A percentile compares a stretch with the other conserved stretches of the same genome.
phyloP scores from a whole-genome alignment of 2,113 vertebrate species.

The Sardina pilchardus region DNA sequence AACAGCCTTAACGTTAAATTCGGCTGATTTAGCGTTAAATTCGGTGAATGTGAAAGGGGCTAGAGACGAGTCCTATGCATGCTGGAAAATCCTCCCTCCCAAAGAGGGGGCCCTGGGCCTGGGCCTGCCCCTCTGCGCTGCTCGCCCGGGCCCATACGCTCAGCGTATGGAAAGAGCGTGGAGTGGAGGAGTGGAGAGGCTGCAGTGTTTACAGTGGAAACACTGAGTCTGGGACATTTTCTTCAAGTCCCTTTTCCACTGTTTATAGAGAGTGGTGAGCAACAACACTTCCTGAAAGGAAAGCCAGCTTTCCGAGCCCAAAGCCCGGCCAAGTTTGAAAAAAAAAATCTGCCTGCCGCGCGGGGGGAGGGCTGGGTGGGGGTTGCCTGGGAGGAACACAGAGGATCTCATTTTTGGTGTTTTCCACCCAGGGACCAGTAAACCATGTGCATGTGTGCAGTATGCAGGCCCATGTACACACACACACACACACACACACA shows the following conservation, averaged over 20 bases:
- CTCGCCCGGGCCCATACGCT: slow-evolving; percentile 37
- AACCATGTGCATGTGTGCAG: slow-evolving; percentile 8
- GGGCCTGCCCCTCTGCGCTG: slow-evolving; percentile 23
- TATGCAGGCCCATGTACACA: slow-evolving; percentile 8
- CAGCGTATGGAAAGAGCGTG: slow-evolving; percentile 10
- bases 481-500: slow-evolving; percentile 44
- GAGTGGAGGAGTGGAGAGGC: neutral
- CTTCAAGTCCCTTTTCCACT: slow-evolving; percentile 86
- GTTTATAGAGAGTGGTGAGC: slow-evolving; percentile 83
- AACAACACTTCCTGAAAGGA: slow-evolving; percentile 85
- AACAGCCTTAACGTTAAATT: too few species aligned
- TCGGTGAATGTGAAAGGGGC: too few species aligned
- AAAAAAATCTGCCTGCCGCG: slow-evolving; percentile 68
- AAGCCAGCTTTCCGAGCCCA: slow-evolving; percentile 85
- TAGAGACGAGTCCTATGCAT: slow-evolving; percentile 25
- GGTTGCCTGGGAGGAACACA: slow-evolving; percentile 23
- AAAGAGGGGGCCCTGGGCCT: slow-evolving; percentile 38
- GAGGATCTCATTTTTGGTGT: neutral
- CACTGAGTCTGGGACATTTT: slow-evolving; percentile 84
- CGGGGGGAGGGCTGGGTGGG: slow-evolving; percentile 35
- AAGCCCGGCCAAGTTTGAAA: slow-evolving; percentile 68
- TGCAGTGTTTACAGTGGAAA: slow-evolving; percentile 85
- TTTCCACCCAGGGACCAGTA: neutral
- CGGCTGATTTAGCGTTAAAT: too few species aligned
- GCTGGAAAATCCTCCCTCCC: slow-evolving; percentile 40